These are phyloP conservation scores for Idaea straminata DNA, from an alignment of 2,888 invertebrate genomes.

Conservation along the genomic window DNA sequence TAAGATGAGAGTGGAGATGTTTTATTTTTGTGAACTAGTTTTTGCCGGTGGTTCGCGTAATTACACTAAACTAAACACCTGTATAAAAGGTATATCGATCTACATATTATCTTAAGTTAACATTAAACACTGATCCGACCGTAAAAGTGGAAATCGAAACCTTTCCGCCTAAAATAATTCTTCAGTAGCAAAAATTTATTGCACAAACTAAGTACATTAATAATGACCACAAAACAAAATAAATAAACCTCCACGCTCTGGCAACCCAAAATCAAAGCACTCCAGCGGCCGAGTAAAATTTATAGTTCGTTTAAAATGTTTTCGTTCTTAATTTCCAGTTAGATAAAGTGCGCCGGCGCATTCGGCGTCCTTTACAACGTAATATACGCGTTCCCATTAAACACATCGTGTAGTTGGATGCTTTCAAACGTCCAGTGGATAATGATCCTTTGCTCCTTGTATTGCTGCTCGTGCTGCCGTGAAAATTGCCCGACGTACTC, in stretches of 20 bases:
- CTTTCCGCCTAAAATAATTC: neutral
- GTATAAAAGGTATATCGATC: no score
- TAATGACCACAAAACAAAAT: slow-evolving; percentile 1
- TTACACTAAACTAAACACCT: no score
- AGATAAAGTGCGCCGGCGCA: slow-evolving; percentile 62
- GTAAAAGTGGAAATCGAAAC: no score
- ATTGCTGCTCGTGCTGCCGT: neutral
- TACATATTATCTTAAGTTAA: no score
- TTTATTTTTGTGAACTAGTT: no score
- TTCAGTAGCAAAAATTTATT: neutral
- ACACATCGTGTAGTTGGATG: slow-evolving; percentile 37
- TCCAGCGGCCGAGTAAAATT: slow-evolving; percentile 51
- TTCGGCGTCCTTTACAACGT: slow-evolving; percentile 66
- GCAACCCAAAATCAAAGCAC: slow-evolving; percentile 59
- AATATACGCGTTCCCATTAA: slow-evolving; percentile 65
- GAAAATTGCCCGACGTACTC: no score
- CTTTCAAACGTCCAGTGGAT: neutral
- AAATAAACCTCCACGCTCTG: slow-evolving; percentile 30
- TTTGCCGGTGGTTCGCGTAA: no score
- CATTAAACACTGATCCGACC: no score
- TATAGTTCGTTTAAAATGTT: slow-evolving; percentile 71
- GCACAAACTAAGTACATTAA: neutral
- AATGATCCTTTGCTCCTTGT: neutral
- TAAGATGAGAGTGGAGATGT: no score
- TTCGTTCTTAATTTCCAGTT: slow-evolving; percentile 72